Base-by-base conservation (phyloP, 1,140 invertebrate genomes). In the Nixonia krombeini region DNA sequence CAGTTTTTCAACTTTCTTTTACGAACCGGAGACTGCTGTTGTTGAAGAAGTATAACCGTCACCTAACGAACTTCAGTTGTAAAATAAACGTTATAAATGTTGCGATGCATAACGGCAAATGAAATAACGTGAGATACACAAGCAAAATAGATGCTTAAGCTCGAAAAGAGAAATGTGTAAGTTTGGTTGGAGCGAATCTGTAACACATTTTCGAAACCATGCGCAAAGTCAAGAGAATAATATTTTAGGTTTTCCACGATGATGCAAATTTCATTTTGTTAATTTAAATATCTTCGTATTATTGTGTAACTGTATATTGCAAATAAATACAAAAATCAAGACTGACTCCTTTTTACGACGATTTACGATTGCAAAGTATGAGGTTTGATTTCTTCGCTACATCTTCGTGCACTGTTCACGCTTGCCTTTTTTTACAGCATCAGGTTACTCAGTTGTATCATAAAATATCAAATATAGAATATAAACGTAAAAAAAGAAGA, bases 271-370 rank as follows among this genome's bases (percentile, higher is more conserved):
- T 74, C 68, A 73, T 79, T 79, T 81, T 74, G 75, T 76, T 73
- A 70, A 76, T 75, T 79, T 72, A 79, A 82, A 82, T 83, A 83
- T 76, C 80, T 83, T 76, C 70, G 72, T 80, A 81, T 71, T 75
- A 73, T 75, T 77, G 70, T 82, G 75, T 84, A 83, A 75, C 76
- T 51, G 74, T 75, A 77, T 77, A 83, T 78, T 76, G 68, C 58
- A 83, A 84, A 80, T 82, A 84, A 81, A 83, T 72, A 76, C 77
- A 73, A 79, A 74, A 75, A 61, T 76, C 83, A 80, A 84, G 79
- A 85, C 80, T 84, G 80, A 83, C 35, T 58, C 57, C 35, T 57
- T 57, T 65, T 65, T 64, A 37, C 49, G 50, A 12, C 47, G 23
- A 51, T 52, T 51, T 15, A 29, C 26, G 2, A 6, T 2, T 21